phyloP scores from a whole-genome alignment of 2,888 invertebrate genomes.

The Parnassius glacialis region DNA sequence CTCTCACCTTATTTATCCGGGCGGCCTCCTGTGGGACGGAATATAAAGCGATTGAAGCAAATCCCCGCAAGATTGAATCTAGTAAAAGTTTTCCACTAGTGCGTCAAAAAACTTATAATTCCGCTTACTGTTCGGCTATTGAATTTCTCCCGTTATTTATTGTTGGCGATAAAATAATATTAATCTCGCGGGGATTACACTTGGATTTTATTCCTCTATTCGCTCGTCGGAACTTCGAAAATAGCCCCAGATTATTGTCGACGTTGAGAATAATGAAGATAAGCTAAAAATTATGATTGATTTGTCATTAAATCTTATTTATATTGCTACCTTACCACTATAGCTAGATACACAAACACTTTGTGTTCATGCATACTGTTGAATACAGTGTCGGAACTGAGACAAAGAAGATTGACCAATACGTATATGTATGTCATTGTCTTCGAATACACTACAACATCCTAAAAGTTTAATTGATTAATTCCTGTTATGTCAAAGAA shows the following conservation, averaged over 20 bases:
- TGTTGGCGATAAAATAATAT: slow-evolving; percentile 80
- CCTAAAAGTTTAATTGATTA: too few relatives aligned
- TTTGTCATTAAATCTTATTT: too few relatives aligned
- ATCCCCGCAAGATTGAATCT: slow-evolving; percentile 75
- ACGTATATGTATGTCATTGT: too few relatives aligned
- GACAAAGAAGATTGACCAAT: too few relatives aligned
- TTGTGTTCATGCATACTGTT: too few relatives aligned
- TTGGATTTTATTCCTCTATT: slow-evolving; percentile 74
- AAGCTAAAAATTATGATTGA: slow-evolving; percentile 7
- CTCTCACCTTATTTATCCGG: slow-evolving; percentile 33
- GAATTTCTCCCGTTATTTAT: slow-evolving; percentile 77
- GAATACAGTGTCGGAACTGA: too few relatives aligned
- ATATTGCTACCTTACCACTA: too few relatives aligned
- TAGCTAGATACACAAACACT: too few relatives aligned
- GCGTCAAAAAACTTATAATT: slow-evolving; percentile 77
- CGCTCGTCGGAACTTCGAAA: slow-evolving; percentile 65
- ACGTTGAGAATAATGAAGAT: slow-evolving; percentile 56
- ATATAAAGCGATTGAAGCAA: slow-evolving; percentile 58
- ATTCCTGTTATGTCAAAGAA: too few relatives aligned
- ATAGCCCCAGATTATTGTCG: slow-evolving; percentile 62
- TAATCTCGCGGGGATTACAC: slow-evolving; percentile 76
- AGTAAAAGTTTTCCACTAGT: slow-evolving; percentile 65
- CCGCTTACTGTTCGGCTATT: slow-evolving; percentile 65
- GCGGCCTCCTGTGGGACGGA: slow-evolving; percentile 38
- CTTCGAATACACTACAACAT: too few relatives aligned